Conservation (phyloP, 2,797 vertebrate genomes). For the Tamandua tetradactyla region DNA sequence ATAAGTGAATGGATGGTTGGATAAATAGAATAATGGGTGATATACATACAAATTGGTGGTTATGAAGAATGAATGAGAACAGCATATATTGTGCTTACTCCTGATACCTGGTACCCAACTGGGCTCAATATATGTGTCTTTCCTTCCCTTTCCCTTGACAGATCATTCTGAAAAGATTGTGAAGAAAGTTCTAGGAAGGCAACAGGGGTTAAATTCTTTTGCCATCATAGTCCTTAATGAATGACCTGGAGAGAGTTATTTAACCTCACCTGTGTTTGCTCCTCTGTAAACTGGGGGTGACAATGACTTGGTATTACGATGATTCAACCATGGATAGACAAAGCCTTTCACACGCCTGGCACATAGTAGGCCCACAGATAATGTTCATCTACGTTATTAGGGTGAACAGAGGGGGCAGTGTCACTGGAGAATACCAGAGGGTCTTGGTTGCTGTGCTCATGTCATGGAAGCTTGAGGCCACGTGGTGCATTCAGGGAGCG, state of each 20-base stretch:
- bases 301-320: too few species aligned
- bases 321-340: neutral
- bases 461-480: rapidly evolving
- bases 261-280: neutral
- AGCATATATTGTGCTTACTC: too few species aligned
- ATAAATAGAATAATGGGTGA: neutral
- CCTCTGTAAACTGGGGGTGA: neutral
- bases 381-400: neutral
- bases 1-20: neutral
- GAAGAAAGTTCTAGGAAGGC: neutral
- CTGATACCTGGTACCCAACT: rapidly evolving
- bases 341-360: neutral
- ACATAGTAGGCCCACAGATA: rapidly evolving
- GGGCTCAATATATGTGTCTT: rapidly evolving
- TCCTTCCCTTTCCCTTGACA: neutral
- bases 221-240: neutral
- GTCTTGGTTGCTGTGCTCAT: neutral
- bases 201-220: neutral
- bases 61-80: neutral
- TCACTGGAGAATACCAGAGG: neutral
- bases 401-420: rapidly evolving
- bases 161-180: neutral
- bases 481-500: rapidly evolving
- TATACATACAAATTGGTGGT: neutral
- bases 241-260: neutral